Base-by-base conservation (phyloP, 2,797 vertebrate genomes). In the Onychomys arenicola region DNA sequence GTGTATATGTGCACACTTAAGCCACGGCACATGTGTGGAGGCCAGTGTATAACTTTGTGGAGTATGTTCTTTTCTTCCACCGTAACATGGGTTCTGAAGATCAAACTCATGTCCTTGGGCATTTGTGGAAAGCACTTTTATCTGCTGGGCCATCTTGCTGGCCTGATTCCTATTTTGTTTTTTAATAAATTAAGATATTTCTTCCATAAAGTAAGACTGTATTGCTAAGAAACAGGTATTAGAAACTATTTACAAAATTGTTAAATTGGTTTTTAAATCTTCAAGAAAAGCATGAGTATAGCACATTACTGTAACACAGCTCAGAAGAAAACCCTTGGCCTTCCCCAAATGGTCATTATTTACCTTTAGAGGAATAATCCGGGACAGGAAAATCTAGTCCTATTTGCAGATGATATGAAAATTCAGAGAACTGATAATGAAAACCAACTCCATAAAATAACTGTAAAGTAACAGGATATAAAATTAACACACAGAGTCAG, bases 181-280 rank as follows among this genome's bases (percentile, higher is more conserved):
- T 76, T 27, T 76, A 43, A 46, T 46, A 29, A 76, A 46, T 76
- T 77, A 49, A 11, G 55, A 77, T 55, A 73, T 9, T 43, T 21
- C 55, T 78, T 92, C 69, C 40, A 92, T 73, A 78, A 78, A 75
- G 89, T n/a, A 9, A 96, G 89, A 90, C 59, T 32, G 77, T 59
- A 69, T 40, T 87, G 52, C 52, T 90, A 37, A 82, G 32, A 89
- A 94, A 65, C 0, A 85, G 19, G 25, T 46, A 73, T 7, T 32
- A 16, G 40, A 90, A 29, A 90, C 59, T 43, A 77, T 27, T 93
- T 32, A 93, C 80, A 92, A 59, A 16, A 67, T 7, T 57, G 21
- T 43, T 59, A 81, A 88, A 37, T 37, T 87, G 10, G 12, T 94
- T 46, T 40, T 43, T 23, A 65, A 85, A 34, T 46, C 32, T 37